A percentile compares a stretch with the other conserved stretches of the same genome.
phyloP scores from a whole-genome alignment of 2,797 vertebrate species.

The Siniperca undulata region DNA sequence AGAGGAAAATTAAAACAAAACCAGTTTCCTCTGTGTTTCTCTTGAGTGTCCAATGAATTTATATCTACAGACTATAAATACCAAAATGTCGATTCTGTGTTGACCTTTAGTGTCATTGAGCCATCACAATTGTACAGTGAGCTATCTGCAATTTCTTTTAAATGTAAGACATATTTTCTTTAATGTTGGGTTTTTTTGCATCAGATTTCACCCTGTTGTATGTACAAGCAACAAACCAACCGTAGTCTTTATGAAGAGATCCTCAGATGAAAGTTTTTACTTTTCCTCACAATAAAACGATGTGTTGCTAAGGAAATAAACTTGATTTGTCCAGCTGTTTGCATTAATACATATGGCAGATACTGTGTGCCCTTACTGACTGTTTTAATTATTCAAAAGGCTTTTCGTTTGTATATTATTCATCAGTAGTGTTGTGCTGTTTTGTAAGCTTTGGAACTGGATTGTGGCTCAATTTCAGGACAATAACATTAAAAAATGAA shows the following conservation, averaged over 20 bases:
- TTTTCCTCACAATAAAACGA: slow-evolving; percentile 70
- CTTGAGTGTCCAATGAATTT: slow-evolving; percentile 31
- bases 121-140: slow-evolving; percentile 18
- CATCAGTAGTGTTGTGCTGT: slow-evolving; percentile 39
- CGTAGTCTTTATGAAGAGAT: slow-evolving; percentile 13
- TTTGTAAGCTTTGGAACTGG: slow-evolving; percentile 4
- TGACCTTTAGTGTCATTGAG: slow-evolving; percentile 11
- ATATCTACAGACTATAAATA: slow-evolving; percentile 4
- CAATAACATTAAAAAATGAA: not conserved
- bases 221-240: slow-evolving; percentile 28
- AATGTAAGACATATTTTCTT: slow-evolving; percentile 11
- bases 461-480: not conserved
- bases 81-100: not conserved
- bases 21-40: slow-evolving; percentile 22
- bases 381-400: slow-evolving; percentile 68
- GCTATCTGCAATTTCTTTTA: slow-evolving; percentile 27
- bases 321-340: slow-evolving; percentile 34
- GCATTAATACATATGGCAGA: slow-evolving; percentile 2
- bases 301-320: slow-evolving; percentile 50
- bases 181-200: not conserved
- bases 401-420: slow-evolving; percentile 68
- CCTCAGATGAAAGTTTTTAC: slow-evolving; percentile 62
- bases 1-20: too few relatives aligned
- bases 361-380: slow-evolving; percentile 15
- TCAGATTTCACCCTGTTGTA: slow-evolving; percentile 31